Percentiles rank a stretch among this genome's conserved stretches.
Conservation (phyloP, 2,797 vertebrate species). For the Syngnathus rostellatus region DNA sequence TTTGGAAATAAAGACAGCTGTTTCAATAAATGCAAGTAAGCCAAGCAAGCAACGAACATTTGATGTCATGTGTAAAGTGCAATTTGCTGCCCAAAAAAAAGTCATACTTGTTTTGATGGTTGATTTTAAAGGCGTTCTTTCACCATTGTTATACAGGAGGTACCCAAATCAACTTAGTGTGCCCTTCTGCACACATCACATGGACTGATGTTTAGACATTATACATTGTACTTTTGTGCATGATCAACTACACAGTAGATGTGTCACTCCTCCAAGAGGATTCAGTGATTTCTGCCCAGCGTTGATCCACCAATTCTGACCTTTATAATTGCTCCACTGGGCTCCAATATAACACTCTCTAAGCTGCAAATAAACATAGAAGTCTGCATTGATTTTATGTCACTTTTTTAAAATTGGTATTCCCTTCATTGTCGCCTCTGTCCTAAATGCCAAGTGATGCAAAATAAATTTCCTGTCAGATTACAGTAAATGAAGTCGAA, state of each 20-base stretch:
- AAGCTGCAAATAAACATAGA: slow-evolving; percentile 30
- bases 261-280: background rate
- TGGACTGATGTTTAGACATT: background rate
- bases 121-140: slow-evolving; percentile 23
- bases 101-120: slow-evolving; percentile 11
- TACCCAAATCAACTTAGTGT: background rate
- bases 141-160: background rate
- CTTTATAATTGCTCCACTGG: slow-evolving; percentile 20
- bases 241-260: slow-evolving; percentile 1
- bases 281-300: slow-evolving; percentile 6
- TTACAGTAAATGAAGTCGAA: slow-evolving; percentile 48
- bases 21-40: slow-evolving; percentile 52
- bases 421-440: slow-evolving; percentile 17
- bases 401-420: slow-evolving; percentile 40
- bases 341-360: slow-evolving; percentile 5
- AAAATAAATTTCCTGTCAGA: slow-evolving; percentile 45
- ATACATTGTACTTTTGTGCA: background rate
- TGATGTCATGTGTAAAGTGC: slow-evolving; percentile 34
- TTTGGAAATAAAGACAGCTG: slow-evolving; percentile 41
- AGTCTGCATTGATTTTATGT: slow-evolving; percentile 49
- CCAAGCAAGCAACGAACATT: slow-evolving; percentile 25
- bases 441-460: slow-evolving; percentile 57
- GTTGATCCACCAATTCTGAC: slow-evolving; percentile 11
- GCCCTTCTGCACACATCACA: background rate
- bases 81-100: slow-evolving; percentile 12